A percentile compares a stretch with the other conserved stretches of the same genome.
Conservation (phyloP, 1,140 invertebrate species). For the Pemphigus obesinymphae region DNA sequence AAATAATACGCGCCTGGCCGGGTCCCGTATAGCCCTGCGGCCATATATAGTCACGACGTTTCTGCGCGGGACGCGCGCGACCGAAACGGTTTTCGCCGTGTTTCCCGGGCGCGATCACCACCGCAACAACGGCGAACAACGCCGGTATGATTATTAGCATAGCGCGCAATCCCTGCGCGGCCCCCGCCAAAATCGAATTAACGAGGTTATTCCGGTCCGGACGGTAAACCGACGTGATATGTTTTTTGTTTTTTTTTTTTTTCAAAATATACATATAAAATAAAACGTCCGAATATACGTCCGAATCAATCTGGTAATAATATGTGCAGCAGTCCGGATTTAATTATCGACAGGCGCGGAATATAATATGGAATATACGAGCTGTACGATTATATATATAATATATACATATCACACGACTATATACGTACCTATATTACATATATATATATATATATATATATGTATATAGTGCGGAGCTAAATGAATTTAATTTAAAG, state of each 20-base stretch:
- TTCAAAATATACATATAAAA: slow-evolving; percentile 21
- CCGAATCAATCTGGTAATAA: slow-evolving; percentile 3
- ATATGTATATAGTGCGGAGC: no score
- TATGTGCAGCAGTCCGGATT: slow-evolving; percentile 14
- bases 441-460: no score
- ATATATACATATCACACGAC: no score
- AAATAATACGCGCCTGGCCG: no score
- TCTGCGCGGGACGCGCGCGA: neutral
- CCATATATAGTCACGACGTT: no score
- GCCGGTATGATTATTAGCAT: slow-evolving; percentile 34
- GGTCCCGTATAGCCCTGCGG: no score
- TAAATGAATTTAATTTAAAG: slow-evolving; percentile 34
- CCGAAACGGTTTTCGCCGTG: slow-evolving; percentile 5
- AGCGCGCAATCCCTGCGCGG: no score
- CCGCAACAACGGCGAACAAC: neutral
- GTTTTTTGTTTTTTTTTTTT: no score
- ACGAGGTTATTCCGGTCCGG: slow-evolving; percentile 28
- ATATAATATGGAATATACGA: no score
- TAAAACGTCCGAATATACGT: slow-evolving; percentile 14
- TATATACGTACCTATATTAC: no score
- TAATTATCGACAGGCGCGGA: slow-evolving; percentile 11
- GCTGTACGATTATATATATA: no score
- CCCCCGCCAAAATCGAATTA: neutral
- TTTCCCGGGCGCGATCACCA: slow-evolving; percentile 31
- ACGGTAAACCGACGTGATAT: slow-evolving; percentile 26